Evolutionary conservation across 2,113 vertebrate species (phyloP).

Genomic region (Baryphthengus martii): DNA sequence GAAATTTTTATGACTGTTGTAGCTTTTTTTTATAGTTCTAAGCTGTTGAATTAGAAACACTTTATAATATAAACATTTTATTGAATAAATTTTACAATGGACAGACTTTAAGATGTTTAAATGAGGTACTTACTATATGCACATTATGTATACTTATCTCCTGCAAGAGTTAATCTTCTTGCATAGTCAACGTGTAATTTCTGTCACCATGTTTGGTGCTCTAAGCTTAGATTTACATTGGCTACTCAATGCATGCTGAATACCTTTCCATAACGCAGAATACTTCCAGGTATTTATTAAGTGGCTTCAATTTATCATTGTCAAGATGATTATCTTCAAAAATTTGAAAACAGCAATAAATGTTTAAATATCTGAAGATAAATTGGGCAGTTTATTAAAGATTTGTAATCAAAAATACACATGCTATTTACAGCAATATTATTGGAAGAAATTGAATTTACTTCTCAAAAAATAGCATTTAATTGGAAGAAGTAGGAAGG

Average conservation of each 20-base stretch:
- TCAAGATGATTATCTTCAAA: background rate
- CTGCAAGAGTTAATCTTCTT: background rate
- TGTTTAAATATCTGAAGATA: background rate
- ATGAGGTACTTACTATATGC: background rate
- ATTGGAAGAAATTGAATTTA: background rate
- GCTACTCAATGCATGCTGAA: background rate
- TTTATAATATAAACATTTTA: background rate
- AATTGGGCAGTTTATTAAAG: background rate
- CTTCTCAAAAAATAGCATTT: background rate
- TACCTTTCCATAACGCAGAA: background rate
- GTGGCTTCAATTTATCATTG: background rate
- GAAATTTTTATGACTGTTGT: background rate
- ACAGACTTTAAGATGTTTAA: background rate
- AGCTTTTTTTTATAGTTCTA: background rate
- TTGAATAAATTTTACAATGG: background rate
- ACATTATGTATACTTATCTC: rapidly evolving
- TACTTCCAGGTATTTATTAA: background rate
- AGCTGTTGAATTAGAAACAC: background rate
- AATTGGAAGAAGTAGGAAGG: background rate
- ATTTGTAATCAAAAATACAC: background rate
- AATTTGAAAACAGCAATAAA: background rate
- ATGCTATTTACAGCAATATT: background rate
- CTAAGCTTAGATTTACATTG: background rate
- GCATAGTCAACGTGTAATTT: background rate
- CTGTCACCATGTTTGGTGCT: background rate